These are phyloP conservation scores for Andrena flavipes DNA, from an alignment of 2,888 invertebrate species.

Conservation along the genomic window DNA sequence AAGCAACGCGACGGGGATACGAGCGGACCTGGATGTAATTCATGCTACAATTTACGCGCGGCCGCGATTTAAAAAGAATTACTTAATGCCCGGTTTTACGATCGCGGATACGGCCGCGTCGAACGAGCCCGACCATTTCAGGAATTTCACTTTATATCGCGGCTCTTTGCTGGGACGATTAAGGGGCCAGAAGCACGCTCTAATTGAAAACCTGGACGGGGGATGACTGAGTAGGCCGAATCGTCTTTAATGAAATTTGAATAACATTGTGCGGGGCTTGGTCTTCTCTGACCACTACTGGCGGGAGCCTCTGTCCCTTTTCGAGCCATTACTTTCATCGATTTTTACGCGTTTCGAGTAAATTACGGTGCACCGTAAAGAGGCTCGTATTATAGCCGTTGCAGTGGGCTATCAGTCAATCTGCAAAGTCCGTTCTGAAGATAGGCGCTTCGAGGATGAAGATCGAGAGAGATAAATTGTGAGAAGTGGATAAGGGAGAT, in stretches of 20 bases:
- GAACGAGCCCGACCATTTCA: slow-evolving; percentile 22
- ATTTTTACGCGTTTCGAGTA: neutral
- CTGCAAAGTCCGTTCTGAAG: neutral
- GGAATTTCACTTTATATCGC: slow-evolving; percentile 23
- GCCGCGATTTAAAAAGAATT: slow-evolving; percentile 16
- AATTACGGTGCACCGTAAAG: slow-evolving; percentile 1
- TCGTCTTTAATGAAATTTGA: slow-evolving; percentile 4
- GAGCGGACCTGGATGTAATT: slow-evolving; percentile 33
- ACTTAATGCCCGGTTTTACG: slow-evolving; percentile 39
- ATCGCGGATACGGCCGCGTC: slow-evolving; percentile 18
- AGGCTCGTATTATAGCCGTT: neutral
- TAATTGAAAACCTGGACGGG: slow-evolving; percentile 25
- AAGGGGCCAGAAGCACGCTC: slow-evolving; percentile 13
- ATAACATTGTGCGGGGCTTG: neutral
- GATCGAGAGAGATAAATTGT: too few relatives aligned
- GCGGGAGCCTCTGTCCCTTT: neutral
- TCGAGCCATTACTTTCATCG: neutral
- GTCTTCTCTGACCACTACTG: neutral
- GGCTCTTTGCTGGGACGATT: slow-evolving; percentile 27
- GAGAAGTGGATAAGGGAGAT: neutral
- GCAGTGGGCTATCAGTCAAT: neutral
- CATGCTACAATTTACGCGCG: slow-evolving; percentile 43
- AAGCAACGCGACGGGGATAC: slow-evolving; percentile 9
- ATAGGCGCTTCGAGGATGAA: neutral
- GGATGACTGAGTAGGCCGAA: neutral